Base-by-base conservation (phyloP, 2,113 vertebrate genomes). In the Takifugu flavidus region DNA sequence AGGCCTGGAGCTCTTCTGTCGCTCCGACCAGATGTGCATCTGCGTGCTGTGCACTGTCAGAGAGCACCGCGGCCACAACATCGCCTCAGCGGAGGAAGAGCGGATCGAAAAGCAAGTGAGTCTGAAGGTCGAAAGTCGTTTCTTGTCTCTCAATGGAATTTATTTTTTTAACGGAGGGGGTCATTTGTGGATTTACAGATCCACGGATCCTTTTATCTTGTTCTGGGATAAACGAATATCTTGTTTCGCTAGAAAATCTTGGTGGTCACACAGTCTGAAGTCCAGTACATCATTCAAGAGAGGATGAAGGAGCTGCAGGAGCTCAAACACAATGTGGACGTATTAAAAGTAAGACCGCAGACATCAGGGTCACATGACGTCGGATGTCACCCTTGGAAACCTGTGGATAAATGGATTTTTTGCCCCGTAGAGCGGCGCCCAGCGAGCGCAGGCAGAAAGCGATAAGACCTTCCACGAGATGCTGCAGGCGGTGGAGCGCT, bases 1-100 rank as follows among this genome's bases (percentile, higher is more conserved):
- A 55, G 74, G 87, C 59, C 82, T 93, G 74, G 92, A 94, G 70
- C 84, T 89, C 59, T 93, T 91, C 89, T 94, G 94, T 59, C 82
- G 80, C 64, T 31, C 80, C 0, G 92, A 94, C 10, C 80, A 82
- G 27, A 83, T 69, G 74, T 91, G 76, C 3, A 62, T 93, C 73
- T 95, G 93, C 0, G 25, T 72, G 28, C 65, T 92, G 34, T 93
- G 94, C 57, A 91, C 90, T 0, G 90, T 92, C 49, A 72, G 86
- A 43, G 90, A 92, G 65, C 91, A 92, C 60, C 88, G 90, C 20
- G 65, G 88, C 39, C 91, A 92, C 82, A 90, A 90, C 73, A 89
- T 90, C 2, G 62, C 87, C 45, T 90, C 90, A 0, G 90, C 90
- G 7, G 90, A 92, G 42, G 90, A 91, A n/a, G 91, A 92, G 43